Evolutionary conservation across 2,113 vertebrate genomes (phyloP).

Genomic region (Polypterus bichir): DNA sequence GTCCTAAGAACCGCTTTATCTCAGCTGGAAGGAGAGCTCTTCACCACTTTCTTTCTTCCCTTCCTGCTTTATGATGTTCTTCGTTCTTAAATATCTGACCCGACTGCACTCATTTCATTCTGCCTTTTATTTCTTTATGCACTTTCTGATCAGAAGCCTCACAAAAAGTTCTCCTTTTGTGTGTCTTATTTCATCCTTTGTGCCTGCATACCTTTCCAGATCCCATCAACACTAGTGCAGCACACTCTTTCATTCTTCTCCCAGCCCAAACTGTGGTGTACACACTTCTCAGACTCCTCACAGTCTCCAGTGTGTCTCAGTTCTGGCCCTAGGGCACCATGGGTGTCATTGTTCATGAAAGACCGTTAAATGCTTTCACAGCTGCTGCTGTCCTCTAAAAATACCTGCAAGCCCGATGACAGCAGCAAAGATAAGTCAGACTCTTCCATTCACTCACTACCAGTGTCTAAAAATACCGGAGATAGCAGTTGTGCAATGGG

Average conservation of each 20-base stretch:
- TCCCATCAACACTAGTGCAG: not conserved
- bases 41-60: not conserved
- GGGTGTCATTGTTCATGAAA: conserved; percentile 62
- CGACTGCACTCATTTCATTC: not conserved
- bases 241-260: conserved; percentile 1
- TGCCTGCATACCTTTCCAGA: not conserved
- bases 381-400: conserved; percentile 65
- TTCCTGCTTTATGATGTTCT: not conserved
- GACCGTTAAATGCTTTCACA: conserved; percentile 67
- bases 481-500: conserved; percentile 23
- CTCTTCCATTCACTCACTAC: conserved; percentile 60
- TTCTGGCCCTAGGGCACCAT: conserved; percentile 39
- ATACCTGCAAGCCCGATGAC: conserved; percentile 60
- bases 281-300: conserved; percentile 28
- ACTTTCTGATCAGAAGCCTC: not conserved
- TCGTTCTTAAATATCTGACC: not conserved
- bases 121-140: not conserved
- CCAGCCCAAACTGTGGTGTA: conserved; percentile 17
- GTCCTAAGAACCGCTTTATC: not conserved
- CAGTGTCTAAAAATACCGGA: conserved; percentile 53
- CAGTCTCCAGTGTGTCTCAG: conserved; percentile 26
- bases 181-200: not conserved
- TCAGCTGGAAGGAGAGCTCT: not conserved
- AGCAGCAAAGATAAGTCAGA: conserved; percentile 57
- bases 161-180: not conserved